Evolutionary conservation across 2,888 invertebrate species (phyloP), one percentile per base, ranked within the genome.

Genomic region (Ceramica pisi): DNA sequence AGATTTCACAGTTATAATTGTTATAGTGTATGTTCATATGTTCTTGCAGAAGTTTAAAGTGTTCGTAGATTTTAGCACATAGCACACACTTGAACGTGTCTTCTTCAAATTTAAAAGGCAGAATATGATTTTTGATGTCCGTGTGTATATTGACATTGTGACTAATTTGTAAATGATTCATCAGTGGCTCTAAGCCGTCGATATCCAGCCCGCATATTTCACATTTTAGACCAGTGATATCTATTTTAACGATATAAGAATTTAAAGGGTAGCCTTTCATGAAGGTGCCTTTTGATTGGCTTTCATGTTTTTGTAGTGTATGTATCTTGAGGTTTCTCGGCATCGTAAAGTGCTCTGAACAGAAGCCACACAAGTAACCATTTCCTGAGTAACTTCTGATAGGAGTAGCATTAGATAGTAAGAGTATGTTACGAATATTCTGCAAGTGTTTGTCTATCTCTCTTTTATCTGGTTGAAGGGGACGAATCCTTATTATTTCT

Each of bases 381-480:
- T 84, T 69, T 3, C 89, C 91, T 1, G 85, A 86, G 56, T 88
- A 87, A 56, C 82, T 84, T 38, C 87, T 81, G 9, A 94, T 90
- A 0, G 94, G 93, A 4, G 93, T 94, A 0, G 93, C 92, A 67
- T 93, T 94, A 0, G 94, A 89, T 78, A 87, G 76, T 48, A 81
- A 59, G 0, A 94, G 77, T 23, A 94, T 89, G n/a, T 85, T 88
- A 56, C 83, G 83, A 48, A 92, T 80, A 65, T 94, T 94, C 48
- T 74, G 66, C 23, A 81, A 60, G 66, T 84, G 84, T 55, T 84
- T 85, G 8, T 70, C 63, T 14, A 78, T 75, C 38, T 84, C 85
- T 19, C 14, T 66, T 19, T 26, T 31, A 26, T 73, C 65, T 31
- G n/a, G 10, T 26, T 46, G 19, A 41, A 51, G 41, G 35, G 60